Conservation (phyloP, 2,888 invertebrate species). For the Germaria angustata region DNA sequence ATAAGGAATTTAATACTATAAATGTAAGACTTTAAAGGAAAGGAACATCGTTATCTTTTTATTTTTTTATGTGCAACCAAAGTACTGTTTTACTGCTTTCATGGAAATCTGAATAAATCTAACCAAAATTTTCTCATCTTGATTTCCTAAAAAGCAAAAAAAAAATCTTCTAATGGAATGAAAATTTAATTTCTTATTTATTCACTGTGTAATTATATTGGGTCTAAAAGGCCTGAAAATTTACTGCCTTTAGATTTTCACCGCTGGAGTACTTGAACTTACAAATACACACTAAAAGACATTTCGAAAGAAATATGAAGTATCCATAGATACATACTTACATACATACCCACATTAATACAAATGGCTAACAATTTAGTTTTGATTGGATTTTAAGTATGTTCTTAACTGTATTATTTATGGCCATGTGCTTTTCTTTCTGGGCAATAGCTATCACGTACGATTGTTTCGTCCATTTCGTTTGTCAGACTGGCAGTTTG, state of each 20-base stretch:
- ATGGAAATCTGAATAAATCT: no score
- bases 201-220: no score
- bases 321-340: not conserved
- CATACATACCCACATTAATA: not conserved
- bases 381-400: constrained; percentile 52
- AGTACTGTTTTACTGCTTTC: no score
- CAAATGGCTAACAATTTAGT: constrained; percentile 40
- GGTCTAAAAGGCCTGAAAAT: not conserved
- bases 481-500: not conserved
- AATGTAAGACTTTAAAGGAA: no score
- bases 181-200: no score
- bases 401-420: constrained; percentile 44
- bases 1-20: no score
- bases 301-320: not conserved
- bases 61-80: no score
- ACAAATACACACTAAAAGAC: not conserved
- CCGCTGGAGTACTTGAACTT: not conserved
- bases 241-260: not conserved
- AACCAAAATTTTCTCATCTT: no score
- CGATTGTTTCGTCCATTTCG: not conserved
- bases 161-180: no score
- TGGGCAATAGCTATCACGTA: constrained; percentile 21
- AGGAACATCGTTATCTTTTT: no score
- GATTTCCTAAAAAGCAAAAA: no score
- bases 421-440: constrained; percentile 15